Evolutionary conservation across 2,797 vertebrate species (phyloP).

Genomic region (Spinus pinus): DNA sequence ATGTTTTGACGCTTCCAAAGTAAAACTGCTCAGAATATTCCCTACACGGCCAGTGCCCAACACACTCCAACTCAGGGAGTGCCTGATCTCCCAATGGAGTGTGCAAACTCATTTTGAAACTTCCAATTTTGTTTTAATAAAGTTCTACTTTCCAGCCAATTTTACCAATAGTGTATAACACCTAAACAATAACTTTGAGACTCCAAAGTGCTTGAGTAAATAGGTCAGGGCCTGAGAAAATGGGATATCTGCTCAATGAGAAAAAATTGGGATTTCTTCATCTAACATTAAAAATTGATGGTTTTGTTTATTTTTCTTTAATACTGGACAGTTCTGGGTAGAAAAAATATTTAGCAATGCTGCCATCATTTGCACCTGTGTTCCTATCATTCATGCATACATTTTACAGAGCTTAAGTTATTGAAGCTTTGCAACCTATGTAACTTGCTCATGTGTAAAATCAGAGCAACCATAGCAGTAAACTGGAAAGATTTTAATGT

Average conservation of each 20-base stretch:
- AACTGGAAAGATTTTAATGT: background rate
- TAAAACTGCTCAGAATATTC: background rate
- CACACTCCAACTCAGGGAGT: background rate
- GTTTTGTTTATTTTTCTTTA: background rate
- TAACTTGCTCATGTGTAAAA: background rate
- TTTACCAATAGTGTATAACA: background rate
- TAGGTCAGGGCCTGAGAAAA: background rate
- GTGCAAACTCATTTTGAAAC: background rate
- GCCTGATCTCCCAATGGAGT: background rate
- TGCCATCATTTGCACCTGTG: background rate
- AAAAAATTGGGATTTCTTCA: background rate
- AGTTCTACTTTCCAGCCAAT: background rate
- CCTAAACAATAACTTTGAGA: background rate
- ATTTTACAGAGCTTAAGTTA: background rate
- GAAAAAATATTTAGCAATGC: background rate
- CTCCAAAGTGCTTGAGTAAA: background rate
- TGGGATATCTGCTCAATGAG: background rate
- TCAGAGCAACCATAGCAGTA: background rate
- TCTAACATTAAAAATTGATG: background rate
- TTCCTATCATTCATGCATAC: background rate
- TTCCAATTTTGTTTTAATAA: background rate
- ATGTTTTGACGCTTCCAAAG: background rate
- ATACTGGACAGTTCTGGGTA: background rate
- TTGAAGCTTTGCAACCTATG: background rate
- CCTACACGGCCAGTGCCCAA: rapidly evolving